These are phyloP conservation scores for Venustaconcha ellipsiformis DNA, from an alignment of 1,140 invertebrate genomes.

Conservation along the genomic window DNA sequence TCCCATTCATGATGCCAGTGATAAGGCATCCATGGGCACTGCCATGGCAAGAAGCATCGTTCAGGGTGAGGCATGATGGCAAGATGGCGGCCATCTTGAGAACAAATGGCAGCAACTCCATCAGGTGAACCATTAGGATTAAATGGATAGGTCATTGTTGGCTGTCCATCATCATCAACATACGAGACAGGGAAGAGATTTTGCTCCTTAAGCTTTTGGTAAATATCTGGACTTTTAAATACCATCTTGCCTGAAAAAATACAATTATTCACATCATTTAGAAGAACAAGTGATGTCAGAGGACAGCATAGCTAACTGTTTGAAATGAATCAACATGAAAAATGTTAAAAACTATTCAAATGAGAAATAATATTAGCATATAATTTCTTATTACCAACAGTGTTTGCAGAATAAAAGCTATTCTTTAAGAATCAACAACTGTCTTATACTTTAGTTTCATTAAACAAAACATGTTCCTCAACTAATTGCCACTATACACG, in stretches of 20 bases:
- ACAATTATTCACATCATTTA: background rate
- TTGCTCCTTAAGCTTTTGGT: constrained; percentile 73
- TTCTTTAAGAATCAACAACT: too few relatives aligned
- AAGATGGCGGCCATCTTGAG: constrained; percentile 89
- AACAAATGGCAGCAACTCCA: constrained; percentile 89
- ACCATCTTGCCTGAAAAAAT: constrained; percentile 72
- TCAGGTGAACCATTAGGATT: constrained; percentile 91
- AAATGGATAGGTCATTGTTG: constrained; percentile 88
- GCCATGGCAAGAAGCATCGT: constrained; percentile 72
- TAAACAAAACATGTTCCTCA: too few relatives aligned
- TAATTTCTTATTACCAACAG: too few relatives aligned
- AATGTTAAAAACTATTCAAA: too few relatives aligned
- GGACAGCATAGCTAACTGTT: too few relatives aligned
- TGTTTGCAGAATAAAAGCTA: too few relatives aligned
- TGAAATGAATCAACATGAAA: too few relatives aligned
- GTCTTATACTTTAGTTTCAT: too few relatives aligned
- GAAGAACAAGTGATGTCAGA: too few relatives aligned
- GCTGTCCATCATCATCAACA: constrained; percentile 82
- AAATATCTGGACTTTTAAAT: constrained; percentile 71
- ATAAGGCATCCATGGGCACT: constrained; percentile 68
- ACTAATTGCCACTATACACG: too few relatives aligned
- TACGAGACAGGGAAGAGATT: constrained; percentile 84
- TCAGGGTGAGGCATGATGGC: constrained; percentile 99
- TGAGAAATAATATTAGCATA: too few relatives aligned
- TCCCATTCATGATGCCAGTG: constrained; percentile 69